Percentiles rank a stretch among this genome's conserved stretches.
Conservation (phyloP, 2,797 vertebrate species). For the Bovichtus variegatus region DNA sequence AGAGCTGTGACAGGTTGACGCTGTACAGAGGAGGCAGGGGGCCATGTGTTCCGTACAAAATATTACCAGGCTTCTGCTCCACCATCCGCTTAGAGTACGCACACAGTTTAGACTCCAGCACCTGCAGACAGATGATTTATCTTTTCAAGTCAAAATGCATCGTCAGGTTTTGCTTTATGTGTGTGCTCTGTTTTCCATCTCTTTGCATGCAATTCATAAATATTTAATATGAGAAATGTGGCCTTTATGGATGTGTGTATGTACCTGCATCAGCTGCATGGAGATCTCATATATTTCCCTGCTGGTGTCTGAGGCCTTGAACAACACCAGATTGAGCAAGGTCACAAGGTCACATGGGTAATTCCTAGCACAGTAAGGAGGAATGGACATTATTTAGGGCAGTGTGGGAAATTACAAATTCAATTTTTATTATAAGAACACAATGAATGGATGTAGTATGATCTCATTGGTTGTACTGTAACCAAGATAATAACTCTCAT, state of each 20-base stretch:
- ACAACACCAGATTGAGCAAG: constrained; percentile 95
- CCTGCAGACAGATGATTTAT: constrained; percentile 78
- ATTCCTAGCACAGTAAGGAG: constrained; percentile 85
- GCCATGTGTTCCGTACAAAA: constrained; percentile 95
- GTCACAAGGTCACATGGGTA: constrained; percentile 99
- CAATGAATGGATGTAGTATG: not conserved
- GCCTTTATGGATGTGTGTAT: constrained; percentile 24
- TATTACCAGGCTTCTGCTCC: constrained; percentile 94
- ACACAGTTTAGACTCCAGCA: constrained; percentile 95
- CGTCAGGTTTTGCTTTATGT: not conserved
- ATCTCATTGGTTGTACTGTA: too few relatives aligned
- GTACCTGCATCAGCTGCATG: constrained; percentile 99
- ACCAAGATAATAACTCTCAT: too few relatives aligned
- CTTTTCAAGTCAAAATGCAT: constrained; percentile 2
- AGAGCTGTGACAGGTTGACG: constrained; percentile 92
- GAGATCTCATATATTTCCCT: constrained; percentile 99
- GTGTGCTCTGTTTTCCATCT: not conserved
- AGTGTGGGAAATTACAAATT: not conserved
- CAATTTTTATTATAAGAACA: not conserved
- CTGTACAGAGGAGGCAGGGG: constrained; percentile 96
- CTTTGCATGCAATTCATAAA: not conserved
- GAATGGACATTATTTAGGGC: not conserved
- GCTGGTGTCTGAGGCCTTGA: constrained; percentile 98
- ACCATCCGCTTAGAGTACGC: constrained; percentile 96
- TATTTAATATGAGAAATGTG: not conserved